Conservation (phyloP, 2,113 vertebrate genomes). For the Rhinoptilus africanus region DNA sequence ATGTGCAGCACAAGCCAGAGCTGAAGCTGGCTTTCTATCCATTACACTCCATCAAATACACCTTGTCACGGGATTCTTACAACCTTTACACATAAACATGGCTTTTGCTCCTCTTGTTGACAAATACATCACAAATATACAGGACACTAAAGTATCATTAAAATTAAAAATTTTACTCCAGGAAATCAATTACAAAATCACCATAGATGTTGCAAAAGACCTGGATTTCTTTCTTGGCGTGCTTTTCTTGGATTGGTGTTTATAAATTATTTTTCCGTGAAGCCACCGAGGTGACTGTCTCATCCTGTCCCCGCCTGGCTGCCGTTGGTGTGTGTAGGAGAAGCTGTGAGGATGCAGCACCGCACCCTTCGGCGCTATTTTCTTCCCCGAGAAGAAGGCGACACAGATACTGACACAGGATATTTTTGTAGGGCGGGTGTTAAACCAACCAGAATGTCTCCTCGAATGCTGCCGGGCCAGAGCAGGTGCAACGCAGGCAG, state of each 20-base stretch:
- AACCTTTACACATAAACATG: not conserved
- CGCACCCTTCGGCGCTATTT: not conserved
- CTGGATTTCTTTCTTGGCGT: not conserved
- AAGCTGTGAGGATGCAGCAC: not conserved
- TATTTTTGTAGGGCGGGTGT: not conserved
- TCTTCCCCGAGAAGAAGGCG: not conserved
- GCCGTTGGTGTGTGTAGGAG: not conserved
- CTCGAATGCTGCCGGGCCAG: not conserved
- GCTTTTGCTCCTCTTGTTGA: not conserved
- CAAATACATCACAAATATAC: not conserved
- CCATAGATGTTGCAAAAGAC: not conserved
- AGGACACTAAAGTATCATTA: not conserved
- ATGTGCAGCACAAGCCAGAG: accelerated
- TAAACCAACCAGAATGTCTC: not conserved
- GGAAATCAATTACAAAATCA: not conserved
- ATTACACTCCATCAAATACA: not conserved
- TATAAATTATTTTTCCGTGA: not conserved
- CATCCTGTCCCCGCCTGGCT: not conserved
- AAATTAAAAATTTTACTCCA: not conserved
- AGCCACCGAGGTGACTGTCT: not conserved
- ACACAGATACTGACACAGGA: not conserved
- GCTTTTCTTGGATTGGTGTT: not conserved
- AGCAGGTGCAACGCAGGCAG: not conserved
- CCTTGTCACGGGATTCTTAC: not conserved
- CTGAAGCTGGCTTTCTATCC: not conserved